Base-by-base conservation (phyloP, 1,140 invertebrate genomes). In the Diachasma alloeum region DNA sequence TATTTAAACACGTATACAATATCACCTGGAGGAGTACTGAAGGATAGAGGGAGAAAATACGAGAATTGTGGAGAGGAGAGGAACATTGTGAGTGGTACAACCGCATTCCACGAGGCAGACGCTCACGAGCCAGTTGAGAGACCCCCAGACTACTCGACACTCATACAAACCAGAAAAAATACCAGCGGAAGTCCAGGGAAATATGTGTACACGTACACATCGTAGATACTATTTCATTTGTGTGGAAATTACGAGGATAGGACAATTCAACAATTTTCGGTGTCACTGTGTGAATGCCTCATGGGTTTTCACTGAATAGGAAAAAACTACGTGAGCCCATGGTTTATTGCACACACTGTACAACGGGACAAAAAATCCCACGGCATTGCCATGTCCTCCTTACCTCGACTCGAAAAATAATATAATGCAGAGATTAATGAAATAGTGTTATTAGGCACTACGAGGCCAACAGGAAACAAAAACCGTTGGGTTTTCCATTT, bases 71-170 rank as follows among this genome's bases (percentile, higher is more conserved):
- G 53, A 59, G 59, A 26, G 15, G 5, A 26, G 24, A 31, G 36
- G 44, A 36, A 59, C 26, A 44, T 72, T 72, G 56, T 37, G 78
- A 83, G 79, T 79, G 81, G 81, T 83, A 82, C 81, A 83, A 84
- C 82, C 78, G 72, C 81, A 79, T 82, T 81, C 81, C 82, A 80
- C 70, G 68, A 78, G 78, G 79, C 72, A 82, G 76, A 82, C 76
- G 75, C 37, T 68, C 53, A 37, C 24, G 42, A 78, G 63, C 53
- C n/a, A 66, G 63, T 15, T 15, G 22, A 66, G 26, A 36, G 24
- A 56, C 3, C 74, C 72, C 39, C 70, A 53, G 48, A 77, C 48
- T 74, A 75, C 72, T 70, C 36, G 56, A 56, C 19, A 22, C 39
- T 48, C 44, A 46, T 15, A 69, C 63, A 63, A 72, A 36, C 10